These are phyloP conservation scores for Chesias legatella DNA, from an alignment of 2,888 invertebrate genomes.

Conservation along the genomic window DNA sequence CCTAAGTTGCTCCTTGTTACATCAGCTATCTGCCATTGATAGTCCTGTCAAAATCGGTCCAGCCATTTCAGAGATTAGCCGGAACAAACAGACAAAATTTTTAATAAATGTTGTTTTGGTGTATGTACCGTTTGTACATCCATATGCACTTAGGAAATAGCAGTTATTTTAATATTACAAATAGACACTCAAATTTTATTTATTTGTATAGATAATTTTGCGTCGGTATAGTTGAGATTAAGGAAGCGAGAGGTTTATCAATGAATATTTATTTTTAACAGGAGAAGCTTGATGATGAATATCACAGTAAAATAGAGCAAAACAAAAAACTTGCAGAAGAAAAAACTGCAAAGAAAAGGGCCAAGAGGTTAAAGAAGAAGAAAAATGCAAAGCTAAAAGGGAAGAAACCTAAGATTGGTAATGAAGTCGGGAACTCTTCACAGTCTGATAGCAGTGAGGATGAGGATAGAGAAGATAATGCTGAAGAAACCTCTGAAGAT, in stretches of 20 bases:
- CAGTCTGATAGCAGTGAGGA: conserved; percentile 53
- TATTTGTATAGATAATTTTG: no score
- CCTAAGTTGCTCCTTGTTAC: no score
- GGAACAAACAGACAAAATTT: no score
- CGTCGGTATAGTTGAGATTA: no score
- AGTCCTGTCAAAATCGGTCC: no score
- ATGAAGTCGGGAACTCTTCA: conserved; percentile 39
- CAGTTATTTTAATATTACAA: no score
- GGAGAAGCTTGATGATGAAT: conserved; percentile 92
- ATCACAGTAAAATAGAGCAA: conserved; percentile 88
- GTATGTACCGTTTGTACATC: no score
- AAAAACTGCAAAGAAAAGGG: conserved; percentile 94
- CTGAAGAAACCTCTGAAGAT: conserved; percentile 21
- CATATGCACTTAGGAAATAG: no score
- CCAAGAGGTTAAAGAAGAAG: conserved; percentile 91
- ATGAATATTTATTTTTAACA: conserved; percentile 50
- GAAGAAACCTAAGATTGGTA: conserved; percentile 61
- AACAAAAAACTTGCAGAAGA: conserved; percentile 87
- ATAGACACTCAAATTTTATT: no score
- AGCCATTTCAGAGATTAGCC: no score
- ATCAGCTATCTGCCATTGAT: no score
- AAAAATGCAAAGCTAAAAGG: conserved; percentile 59
- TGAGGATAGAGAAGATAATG: conserved; percentile 31
- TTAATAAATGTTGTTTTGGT: no score
- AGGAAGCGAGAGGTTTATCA: not conserved